A percentile compares a stretch with the other conserved stretches of the same genome.
These are phyloP conservation scores for Cricetomys ansorgei DNA, from an alignment of 2,113 vertebrate genomes.

Conservation along the genomic window DNA sequence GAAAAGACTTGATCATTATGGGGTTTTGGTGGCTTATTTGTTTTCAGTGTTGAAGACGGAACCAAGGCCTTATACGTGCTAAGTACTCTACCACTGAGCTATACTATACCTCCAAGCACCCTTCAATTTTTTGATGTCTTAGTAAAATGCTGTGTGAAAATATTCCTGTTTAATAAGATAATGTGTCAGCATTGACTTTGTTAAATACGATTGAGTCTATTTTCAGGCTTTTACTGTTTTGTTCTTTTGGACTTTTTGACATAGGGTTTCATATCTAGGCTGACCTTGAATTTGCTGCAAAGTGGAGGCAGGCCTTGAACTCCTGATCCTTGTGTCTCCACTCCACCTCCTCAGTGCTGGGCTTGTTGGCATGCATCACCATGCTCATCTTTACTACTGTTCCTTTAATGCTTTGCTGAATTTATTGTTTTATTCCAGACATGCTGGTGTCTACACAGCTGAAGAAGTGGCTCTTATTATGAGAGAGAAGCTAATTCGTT, in stretches of 20 bases:
- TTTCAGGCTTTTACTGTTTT: not conserved
- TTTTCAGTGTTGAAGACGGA: not conserved
- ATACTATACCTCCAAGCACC: not conserved
- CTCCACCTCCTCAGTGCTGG: not conserved
- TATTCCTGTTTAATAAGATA: not conserved
- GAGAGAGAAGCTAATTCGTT: constrained; percentile 96
- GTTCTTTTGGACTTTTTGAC: not conserved
- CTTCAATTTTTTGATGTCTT: not conserved
- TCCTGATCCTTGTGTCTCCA: not conserved
- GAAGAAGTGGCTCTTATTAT: constrained; percentile 99
- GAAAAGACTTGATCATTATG: not conserved
- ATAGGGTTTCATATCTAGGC: not conserved
- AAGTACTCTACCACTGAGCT: not conserved
- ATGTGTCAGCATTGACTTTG: not conserved
- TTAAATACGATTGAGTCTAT: not conserved
- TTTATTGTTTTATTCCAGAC: constrained; percentile 84
- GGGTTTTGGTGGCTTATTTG: not conserved
- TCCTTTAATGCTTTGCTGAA: constrained; percentile 48
- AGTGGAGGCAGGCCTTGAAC: not conserved
- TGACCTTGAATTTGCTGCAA: not conserved
- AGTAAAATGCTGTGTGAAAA: not conserved
- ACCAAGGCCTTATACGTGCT: not conserved
- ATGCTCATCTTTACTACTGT: not conserved
- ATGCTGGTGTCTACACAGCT: constrained; percentile 97
- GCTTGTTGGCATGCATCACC: not conserved